phyloP scores from a whole-genome alignment of 2,113 vertebrate species.

The Syngnathus scovelli region DNA sequence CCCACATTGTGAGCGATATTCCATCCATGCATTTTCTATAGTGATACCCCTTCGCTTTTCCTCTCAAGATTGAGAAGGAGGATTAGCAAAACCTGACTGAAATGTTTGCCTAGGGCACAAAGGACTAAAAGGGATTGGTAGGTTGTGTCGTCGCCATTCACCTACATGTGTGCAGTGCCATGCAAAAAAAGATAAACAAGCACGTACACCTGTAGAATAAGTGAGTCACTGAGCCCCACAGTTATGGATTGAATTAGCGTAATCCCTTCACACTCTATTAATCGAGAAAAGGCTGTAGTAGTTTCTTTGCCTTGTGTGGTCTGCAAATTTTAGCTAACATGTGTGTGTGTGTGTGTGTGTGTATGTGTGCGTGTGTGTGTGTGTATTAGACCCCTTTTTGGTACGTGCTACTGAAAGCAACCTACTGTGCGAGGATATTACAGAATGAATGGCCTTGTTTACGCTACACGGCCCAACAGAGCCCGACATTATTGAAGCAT shows the following conservation, averaged over 20 bases:
- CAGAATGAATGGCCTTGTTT: slow-evolving; percentile 29
- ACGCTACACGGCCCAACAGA: slow-evolving; percentile 5
- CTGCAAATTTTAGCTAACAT: slow-evolving; percentile 41
- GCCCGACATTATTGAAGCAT: slow-evolving; percentile 32
- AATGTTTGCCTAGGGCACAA: slow-evolving; percentile 58
- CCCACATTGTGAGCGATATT: too few relatives aligned
- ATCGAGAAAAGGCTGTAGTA: slow-evolving; percentile 60
- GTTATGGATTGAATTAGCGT: slow-evolving; percentile 70
- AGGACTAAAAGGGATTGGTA: slow-evolving; percentile 53
- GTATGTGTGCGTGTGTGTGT: neutral
- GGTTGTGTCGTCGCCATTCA: slow-evolving; percentile 35
- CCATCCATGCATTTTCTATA: slow-evolving; percentile 6
- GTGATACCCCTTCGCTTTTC: slow-evolving; percentile 10
- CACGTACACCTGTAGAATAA: slow-evolving; percentile 56
- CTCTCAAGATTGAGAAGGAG: slow-evolving; percentile 51
- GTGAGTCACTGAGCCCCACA: slow-evolving; percentile 52
- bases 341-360: neutral
- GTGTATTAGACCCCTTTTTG: neutral
- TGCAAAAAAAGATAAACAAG: slow-evolving; percentile 3
- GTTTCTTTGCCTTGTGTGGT: slow-evolving; percentile 51
- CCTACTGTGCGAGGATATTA: slow-evolving; percentile 20
- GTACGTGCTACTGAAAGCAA: slow-evolving; percentile 10
- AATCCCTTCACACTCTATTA: slow-evolving; percentile 70
- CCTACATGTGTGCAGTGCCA: slow-evolving; percentile 34
- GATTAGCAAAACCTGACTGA: slow-evolving; percentile 52